Conservation (phyloP, 1,140 invertebrate species). For the Danaus melanippus region DNA sequence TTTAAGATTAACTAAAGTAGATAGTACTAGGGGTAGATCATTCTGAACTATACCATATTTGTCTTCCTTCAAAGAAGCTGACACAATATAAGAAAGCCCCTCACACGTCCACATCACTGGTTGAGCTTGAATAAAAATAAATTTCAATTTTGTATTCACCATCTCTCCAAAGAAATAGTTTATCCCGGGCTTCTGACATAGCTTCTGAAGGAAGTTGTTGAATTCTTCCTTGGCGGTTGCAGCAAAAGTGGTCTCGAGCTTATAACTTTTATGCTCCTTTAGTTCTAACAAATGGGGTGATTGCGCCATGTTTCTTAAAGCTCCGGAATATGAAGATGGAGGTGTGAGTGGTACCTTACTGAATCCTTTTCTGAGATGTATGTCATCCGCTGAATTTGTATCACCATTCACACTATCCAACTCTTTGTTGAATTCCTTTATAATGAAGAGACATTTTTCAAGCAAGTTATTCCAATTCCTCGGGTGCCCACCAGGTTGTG, state of each 20-base stretch:
- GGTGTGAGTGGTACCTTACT: constrained; percentile 30
- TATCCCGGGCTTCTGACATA: constrained; percentile 75
- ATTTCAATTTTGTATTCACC: constrained; percentile 77
- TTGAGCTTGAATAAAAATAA: constrained; percentile 77
- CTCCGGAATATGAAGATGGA: constrained; percentile 43
- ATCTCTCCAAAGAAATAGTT: constrained; percentile 81
- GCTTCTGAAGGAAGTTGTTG: constrained; percentile 40
- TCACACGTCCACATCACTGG: constrained; percentile 80
- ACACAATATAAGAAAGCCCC: constrained; percentile 78
- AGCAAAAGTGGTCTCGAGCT: constrained; percentile 54
- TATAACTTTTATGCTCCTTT: constrained; percentile 44
- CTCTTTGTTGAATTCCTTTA: constrained; percentile 76
- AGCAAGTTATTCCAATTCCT: constrained; percentile 84
- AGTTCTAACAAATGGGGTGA: constrained; percentile 42
- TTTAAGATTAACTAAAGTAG: constrained; percentile 77
- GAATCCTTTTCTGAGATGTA: constrained; percentile 23
- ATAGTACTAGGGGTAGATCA: constrained; percentile 80
- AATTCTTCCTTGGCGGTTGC: constrained; percentile 48
- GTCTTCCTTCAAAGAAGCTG: constrained; percentile 81
- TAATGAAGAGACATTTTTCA: constrained; percentile 72
- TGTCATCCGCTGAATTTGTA: constrained; percentile 37
- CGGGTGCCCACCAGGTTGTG: constrained; percentile 84
- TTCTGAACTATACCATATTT: constrained; percentile 85
- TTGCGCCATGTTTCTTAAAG: constrained; percentile 63
- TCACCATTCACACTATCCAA: constrained; percentile 72